phyloP scores from a whole-genome alignment of 2,888 invertebrate genomes.

The Xylophagus ater region DNA sequence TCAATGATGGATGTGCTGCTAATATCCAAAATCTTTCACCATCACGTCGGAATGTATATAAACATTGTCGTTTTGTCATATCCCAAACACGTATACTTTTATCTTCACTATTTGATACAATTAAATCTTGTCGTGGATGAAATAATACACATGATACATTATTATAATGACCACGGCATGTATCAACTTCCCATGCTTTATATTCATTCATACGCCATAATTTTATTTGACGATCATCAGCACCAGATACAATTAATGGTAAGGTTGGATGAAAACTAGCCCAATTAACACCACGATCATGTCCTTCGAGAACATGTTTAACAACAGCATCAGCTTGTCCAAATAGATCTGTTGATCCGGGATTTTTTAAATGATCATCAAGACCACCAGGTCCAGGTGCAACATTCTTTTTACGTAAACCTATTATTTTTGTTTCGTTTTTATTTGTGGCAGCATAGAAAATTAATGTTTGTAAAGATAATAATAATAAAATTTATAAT shows the following conservation, averaged over 20 bases:
- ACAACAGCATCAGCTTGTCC: slow-evolving; percentile 89
- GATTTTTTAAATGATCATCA: slow-evolving; percentile 78
- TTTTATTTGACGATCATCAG: slow-evolving; percentile 97
- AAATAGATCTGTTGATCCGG: slow-evolving; percentile 84
- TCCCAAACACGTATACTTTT: slow-evolving; percentile 98
- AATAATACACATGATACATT: slow-evolving; percentile 97
- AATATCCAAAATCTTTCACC: slow-evolving; percentile 97
- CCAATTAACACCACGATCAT: slow-evolving; percentile 98
- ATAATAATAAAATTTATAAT: no score
- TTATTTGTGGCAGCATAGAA: no score
- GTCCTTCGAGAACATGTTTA: slow-evolving; percentile 82
- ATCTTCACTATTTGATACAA: slow-evolving; percentile 95
- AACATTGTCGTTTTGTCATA: slow-evolving; percentile 85
- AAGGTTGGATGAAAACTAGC: slow-evolving; percentile 91
- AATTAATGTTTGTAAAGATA: no score
- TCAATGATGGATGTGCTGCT: slow-evolving; percentile 85
- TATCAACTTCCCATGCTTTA: slow-evolving; percentile 99
- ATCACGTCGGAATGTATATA: slow-evolving; percentile 88
- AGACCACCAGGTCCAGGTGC: slow-evolving; percentile 88
- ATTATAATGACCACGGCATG: slow-evolving; percentile 98
- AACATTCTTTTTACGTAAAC: slow-evolving; percentile 91
- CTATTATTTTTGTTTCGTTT: slow-evolving; percentile 35
- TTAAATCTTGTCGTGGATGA: slow-evolving; percentile 93
- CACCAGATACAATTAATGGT: slow-evolving; percentile 92
- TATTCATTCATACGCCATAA: slow-evolving; percentile 98